Evolutionary conservation across 2,888 invertebrate genomes (phyloP), one percentile per base, ranked within the genome.

Genomic region (Laothoe populi): DNA sequence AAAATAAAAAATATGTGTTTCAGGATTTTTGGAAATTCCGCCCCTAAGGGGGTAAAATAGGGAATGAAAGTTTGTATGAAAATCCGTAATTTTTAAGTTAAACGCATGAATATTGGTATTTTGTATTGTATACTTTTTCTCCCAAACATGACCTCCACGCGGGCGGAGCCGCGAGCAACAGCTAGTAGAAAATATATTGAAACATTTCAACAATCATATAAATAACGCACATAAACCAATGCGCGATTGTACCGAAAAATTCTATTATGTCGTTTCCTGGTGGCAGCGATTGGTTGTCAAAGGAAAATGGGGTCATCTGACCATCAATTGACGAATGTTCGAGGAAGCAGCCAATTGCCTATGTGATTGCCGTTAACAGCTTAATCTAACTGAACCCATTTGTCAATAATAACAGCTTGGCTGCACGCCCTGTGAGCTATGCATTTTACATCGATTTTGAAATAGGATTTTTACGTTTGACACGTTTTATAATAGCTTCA

Each of bases 261-360:
- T 35, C 53, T 35, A 35, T 53, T 53, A 53, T 53, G 11, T 35
- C 53, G 19, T 53, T 53, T 31, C 53, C 53, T 31, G 53, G 19
- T 35, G 35, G 31, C 53, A 53, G 35, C 35, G 53, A 53, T 53
- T 53, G 53, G 42, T 44, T 49, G 53, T 49, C 38, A 44, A 31
- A 59, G 24, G 35, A 57, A 60, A 59, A 63, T 58, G 60, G 60
- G 63, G 63, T 45, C 60, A 63, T 46, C 42, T 59, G 60, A 58
- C 60, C 45, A 63, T 60, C 53, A 70, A 71, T 70, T 67, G 67
- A 68, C 62, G 65, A 64, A 66, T 65, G 64, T 66, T 66, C 61
- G 64, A 77, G 81, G 81, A 80, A 71, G 75, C 71, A 63, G 65
- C 63, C 68, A 74, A 76, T 75, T 74, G 70, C 66, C 49, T 49